Base-by-base conservation (phyloP, 1,140 invertebrate genomes). In the Oreohelix idahoensis region DNA sequence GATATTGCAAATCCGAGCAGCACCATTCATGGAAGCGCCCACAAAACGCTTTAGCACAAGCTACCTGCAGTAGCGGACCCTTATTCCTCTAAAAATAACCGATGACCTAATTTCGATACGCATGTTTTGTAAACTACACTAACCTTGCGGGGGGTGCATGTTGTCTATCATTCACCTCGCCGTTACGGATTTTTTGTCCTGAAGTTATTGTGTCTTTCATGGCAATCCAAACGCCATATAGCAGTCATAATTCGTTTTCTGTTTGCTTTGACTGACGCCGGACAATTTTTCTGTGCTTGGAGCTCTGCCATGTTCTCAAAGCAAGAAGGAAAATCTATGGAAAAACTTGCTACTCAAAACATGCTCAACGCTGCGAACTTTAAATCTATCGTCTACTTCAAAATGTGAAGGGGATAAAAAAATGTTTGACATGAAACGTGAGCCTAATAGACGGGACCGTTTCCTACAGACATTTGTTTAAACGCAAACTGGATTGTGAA, bases 301-400 rank as follows among this genome's bases (percentile, higher is more conserved):
- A 23, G 10, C 10, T 49, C 45, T 49, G 45, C 45, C 45, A 49
- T 17, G 8, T 49, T 49, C 45, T 11, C n/a, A 49, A 49, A 49
- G 45, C 17, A 58, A 23, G 20, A 5, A 58, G 53, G 20, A 23
- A 4, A 58, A 23, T n/a, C 1, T 58, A 58, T 58, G 53, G 42
- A 45, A 5, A 45, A 58, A 58, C 26, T 35, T 66, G 63, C 63
- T 66, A 66, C n/a, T 35, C 23, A 66, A 66, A 66, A 66, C 63
- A 58, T 15, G 63, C 32, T 66, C 10, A 66, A 66, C n/a, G 32
- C 17, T 17, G 53, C 23, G 2, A 32, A 66, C n/a, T 32, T 66
- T n/a, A 66, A 66, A 66, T 32, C n/a, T 58, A 58, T 58, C 53
- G 53, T 58, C 53, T 58, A 4, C 29, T 66, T 66, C n/a, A n/a